Base-by-base conservation (phyloP, 1,140 invertebrate species). In the Drosophila sp. region DNA sequence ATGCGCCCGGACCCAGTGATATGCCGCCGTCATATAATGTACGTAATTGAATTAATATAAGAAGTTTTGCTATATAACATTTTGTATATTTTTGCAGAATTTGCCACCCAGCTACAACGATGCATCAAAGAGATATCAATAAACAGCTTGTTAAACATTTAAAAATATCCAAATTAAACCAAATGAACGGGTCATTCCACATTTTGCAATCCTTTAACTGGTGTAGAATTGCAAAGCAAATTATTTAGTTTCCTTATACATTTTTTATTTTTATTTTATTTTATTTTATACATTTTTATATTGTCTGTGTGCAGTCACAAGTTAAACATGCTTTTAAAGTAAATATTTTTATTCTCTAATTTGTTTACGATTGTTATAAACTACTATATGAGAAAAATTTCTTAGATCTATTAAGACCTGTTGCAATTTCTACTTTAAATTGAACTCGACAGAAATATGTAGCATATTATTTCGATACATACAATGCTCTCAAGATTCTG, bases 1-100 rank as follows among this genome's bases (percentile, higher is more conserved):
- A 72, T 67, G 62, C 76, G 54, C 61, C 80, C n/a, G 83, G 76
- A 81, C 96, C 95, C 86, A 96, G 96, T 56, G 97, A 97, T 82
- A 95, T 97, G 72, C 97, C 97, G 71, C 96, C 97, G 50, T 96
- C 95, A 38, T 96, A 96, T 83, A 96, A 97, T 92, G 96, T 97
- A 93, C 94, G 95, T 94, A 46, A 9, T 0, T 2, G 8, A 36
- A 8, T 38, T 13, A 38, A 38, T 4, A 4, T 38, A 38, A 3
- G 5, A 13, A 38, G 13, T 13, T 38, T 13, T 38, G 13, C n/a
- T 21, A 21, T 21, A 2, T 21, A 1, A 5, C 18, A 29, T 50
- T 50, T 9, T 16, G 6, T 0, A n/a, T 14, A 4, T 53, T 4
- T 40, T 72, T 69, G 1, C 91, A 96, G 95, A 96, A 96, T 92